Evolutionary conservation across 2,113 vertebrate genomes (phyloP), one percentile per base, ranked within the genome.

Genomic region (Rhizomys pruinosus): DNA sequence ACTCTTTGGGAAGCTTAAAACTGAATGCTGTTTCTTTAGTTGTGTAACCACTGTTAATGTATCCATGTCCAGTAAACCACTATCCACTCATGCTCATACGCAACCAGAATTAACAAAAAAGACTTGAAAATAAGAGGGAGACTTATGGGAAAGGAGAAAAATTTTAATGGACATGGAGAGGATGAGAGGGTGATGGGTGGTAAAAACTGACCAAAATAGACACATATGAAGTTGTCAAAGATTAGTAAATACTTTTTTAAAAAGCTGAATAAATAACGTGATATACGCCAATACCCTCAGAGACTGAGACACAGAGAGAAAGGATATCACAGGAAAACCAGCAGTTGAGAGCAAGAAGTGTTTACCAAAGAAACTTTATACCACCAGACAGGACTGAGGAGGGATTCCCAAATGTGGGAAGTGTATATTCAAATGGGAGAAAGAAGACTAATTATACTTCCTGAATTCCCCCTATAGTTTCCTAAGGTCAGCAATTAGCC

Each of bases 401-500:
- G 42, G 11, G 34, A 79, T 27, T 68, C 27, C 47, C 25, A 79
- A 22, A 15, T 37, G 22, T 37, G 76, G 57, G 32, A 61, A 92
- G 47, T 7, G 47, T 32, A 1, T 9, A n/a, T 23, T 32, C 10
- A 73, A 52, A 87, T 73, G 11, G 11, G 44, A 97, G 57, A 90
- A 89, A 81, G 80, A 78, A 66, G 42, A 92, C n/a, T 1, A 92
- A 5, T 74, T 77, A 59, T 0, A 20, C 76, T 84, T 78, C 37
- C 69, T 89, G 59, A 79, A 59, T 80, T 88, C 86, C 39, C 69
- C 81, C 79, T n/a, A 37, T 42, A 34, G 59, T 47, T 20, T 37
- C 44, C 37, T 64, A 78, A 79, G 57, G 34, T 87, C 34, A 84
- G 55, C 52, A 93, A 88, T 92, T 47, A 92, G 78, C 37, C 82